Base-by-base conservation (phyloP, 2,797 vertebrate species). In the Remorina albescens region DNA sequence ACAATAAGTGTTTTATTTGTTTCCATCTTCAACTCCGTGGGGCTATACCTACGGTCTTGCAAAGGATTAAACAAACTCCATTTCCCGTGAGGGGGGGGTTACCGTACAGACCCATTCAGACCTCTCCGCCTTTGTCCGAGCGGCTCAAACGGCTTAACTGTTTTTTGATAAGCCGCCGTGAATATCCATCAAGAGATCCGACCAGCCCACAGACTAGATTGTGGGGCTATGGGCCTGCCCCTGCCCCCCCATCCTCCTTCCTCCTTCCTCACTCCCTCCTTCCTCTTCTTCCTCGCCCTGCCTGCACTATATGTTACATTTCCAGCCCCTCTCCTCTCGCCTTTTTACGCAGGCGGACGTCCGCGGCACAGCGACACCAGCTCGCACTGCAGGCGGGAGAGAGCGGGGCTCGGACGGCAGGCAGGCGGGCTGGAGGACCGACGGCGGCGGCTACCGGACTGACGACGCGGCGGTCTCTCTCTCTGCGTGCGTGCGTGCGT, bases 151-250 rank as follows among this genome's bases (percentile, higher is more conserved):
- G 67, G 82, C 72, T 91, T 84, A 74, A 81, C 82, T n/a, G 82
- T 81, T 87, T 86, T 92, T 76, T 88, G 88, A 92, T 92, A 92
- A 92, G 82, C 90, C 79, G 82, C 66, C 50, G 83, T 79, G 86
- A 81, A 86, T 72, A 90, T 92, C 91, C 85, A 85, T 91, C 88
- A 90, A 86, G 78, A 80, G 81, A 77, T 62, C 80, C 76, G 89
- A 81, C 73, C 90, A 87, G 71, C 91, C 89, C 83, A 84, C 89
- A n/a, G n/a, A n/a, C n/a, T 57, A 80, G 80, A 77, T 86, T 74
- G 80, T 69, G 58, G 80, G 86, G 83, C 87, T 50, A 81, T 70
- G 81, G 80, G 76, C 61, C 73, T 28, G 2, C n/a, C 6, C 9
- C 16, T 34, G n/a, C 54, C 4, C 21, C 7, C 13, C 21, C 51